A percentile compares a stretch with the other conserved stretches of the same genome.
Conservation (phyloP, 2,888 invertebrate species). For the Pyrocoelia pectoralis region DNA sequence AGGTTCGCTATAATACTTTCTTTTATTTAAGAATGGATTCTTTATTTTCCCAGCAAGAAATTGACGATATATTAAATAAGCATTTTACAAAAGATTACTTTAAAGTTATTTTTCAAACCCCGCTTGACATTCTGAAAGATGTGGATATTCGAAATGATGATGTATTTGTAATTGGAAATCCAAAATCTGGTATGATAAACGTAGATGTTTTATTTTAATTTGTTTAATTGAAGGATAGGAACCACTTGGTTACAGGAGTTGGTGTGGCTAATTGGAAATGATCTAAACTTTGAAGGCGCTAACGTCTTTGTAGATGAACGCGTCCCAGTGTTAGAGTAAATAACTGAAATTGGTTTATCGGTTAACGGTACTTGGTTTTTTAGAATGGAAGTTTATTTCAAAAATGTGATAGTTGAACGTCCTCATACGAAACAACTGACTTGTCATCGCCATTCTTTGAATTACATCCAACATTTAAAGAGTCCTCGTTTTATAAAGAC, state of each 20-base stretch:
- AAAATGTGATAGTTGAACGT: not conserved
- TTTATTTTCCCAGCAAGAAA: too few species aligned
- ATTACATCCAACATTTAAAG: not conserved
- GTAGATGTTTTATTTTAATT: not conserved
- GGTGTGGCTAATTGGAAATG: slow-evolving; percentile 3
- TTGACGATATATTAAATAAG: too few species aligned
- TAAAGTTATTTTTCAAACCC: too few species aligned
- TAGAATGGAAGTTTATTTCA: not conserved
- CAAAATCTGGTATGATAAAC: not conserved
- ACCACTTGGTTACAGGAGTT: slow-evolving; percentile 2
- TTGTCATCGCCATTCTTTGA: not conserved
- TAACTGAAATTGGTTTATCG: not conserved
- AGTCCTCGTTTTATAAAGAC: not conserved
- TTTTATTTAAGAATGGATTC: too few species aligned
- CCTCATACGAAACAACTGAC: not conserved
- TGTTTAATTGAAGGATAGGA: not conserved
- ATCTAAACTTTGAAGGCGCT: not conserved
- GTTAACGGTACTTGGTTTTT: not conserved
- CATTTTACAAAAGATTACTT: too few species aligned
- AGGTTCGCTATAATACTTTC: too few species aligned
- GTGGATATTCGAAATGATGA: not conserved
- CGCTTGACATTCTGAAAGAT: too few species aligned
- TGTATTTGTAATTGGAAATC: not conserved
- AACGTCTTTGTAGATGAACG: not conserved
- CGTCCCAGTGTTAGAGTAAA: not conserved